These are phyloP conservation scores for Tenthredo amoena DNA, from an alignment of 2,888 invertebrate genomes.

Conservation along the genomic window DNA sequence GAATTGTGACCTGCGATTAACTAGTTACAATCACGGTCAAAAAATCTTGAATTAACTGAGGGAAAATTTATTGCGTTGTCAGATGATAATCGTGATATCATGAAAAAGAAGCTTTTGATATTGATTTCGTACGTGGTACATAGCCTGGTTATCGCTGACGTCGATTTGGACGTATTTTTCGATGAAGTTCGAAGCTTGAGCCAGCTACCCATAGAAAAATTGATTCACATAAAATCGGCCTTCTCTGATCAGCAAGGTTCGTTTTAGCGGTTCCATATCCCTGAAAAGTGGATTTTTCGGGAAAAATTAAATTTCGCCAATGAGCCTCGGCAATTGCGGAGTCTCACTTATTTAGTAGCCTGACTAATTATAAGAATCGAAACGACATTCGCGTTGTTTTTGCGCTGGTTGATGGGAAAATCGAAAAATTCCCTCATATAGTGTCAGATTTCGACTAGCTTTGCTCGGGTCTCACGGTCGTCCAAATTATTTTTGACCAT, in stretches of 20 bases:
- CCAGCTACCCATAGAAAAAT: constrained; percentile 85
- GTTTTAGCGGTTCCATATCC: background rate
- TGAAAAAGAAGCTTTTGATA: background rate
- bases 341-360: too few species aligned
- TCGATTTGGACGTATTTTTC: constrained; percentile 59
- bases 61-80: background rate
- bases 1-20: background rate
- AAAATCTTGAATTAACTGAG: background rate
- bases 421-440: too few species aligned
- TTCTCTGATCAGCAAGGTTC: constrained; percentile 67
- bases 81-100: background rate
- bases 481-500: too few species aligned
- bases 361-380: too few species aligned
- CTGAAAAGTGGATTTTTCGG: background rate
- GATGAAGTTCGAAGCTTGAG: constrained; percentile 80
- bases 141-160: background rate
- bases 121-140: background rate
- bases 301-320: too few species aligned
- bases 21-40: background rate
- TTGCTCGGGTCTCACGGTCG: too few species aligned
- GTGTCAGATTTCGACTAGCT: too few species aligned
- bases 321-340: too few species aligned
- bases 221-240: constrained; percentile 83
- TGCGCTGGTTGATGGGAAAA: too few species aligned
- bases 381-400: too few species aligned